Percentiles rank a stretch among this genome's conserved stretches.
phyloP scores from a whole-genome alignment of 2,888 invertebrate genomes.

The Saturnia pavonia region DNA sequence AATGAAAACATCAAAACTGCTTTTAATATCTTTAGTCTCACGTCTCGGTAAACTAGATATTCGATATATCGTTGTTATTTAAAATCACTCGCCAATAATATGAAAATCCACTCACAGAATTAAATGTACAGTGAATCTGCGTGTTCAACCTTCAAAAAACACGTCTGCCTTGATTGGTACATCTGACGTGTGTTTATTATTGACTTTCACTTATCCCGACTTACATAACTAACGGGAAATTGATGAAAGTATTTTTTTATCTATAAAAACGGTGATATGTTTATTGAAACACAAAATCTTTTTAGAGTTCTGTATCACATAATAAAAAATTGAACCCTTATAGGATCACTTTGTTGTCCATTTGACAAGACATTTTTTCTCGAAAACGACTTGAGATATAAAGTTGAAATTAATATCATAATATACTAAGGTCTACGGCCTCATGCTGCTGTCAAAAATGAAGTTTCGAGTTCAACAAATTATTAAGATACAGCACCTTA shows the following conservation, averaged over 20 bases:
- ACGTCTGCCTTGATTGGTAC: slow-evolving; percentile 34
- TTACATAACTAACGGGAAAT: slow-evolving; percentile 25
- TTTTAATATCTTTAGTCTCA: neutral
- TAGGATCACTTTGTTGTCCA: no score
- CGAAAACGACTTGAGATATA: no score
- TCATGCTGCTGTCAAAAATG: no score
- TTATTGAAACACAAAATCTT: neutral
- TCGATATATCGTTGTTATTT: neutral
- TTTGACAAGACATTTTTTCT: no score
- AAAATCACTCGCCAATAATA: neutral
- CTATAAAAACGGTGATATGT: slow-evolving; percentile 8
- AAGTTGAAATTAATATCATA: no score
- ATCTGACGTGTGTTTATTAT: slow-evolving; percentile 31
- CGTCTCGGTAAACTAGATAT: neutral
- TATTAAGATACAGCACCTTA: no score
- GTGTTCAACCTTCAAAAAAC: slow-evolving; percentile 19
- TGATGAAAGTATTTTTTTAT: slow-evolving; percentile 17
- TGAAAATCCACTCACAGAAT: slow-evolving; percentile 10
- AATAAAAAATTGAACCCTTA: no score
- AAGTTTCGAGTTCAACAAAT: no score
- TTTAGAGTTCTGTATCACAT: neutral
- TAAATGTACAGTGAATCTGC: neutral
- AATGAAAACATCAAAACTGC: neutral
- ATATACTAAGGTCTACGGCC: no score
- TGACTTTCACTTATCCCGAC: slow-evolving; percentile 25